Evolutionary conservation across 1,140 invertebrate species (phyloP), one percentile per base, ranked within the genome.

Genomic region (Drosophila leontia): DNA sequence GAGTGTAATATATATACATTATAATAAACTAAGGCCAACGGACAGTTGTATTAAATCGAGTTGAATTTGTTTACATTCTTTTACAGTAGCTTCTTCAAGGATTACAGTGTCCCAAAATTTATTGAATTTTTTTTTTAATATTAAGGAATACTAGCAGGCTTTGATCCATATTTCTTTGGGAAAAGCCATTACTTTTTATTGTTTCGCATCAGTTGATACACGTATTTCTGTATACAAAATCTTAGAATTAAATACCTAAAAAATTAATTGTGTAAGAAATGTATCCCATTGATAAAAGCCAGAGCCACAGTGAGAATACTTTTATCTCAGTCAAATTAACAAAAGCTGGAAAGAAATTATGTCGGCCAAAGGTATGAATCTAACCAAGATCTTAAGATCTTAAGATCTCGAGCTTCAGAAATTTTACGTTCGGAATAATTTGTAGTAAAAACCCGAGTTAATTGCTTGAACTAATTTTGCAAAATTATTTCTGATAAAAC

Each of bases 1-100:
- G 79, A 67, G 76, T 84, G 82, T 81, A 81, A 84, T 32, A 50
- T 29, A 50, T 53, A 74, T 63, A 71, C 60, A 56, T 65, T 39
- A 42, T 67, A 83, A 84, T 83, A 80, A 83, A 84, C 51, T 76
- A 83, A 83, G 80, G 68, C 64, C 74, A 65, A 55, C 78, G 67
- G 32, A 62, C 42, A 57, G 60, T 74, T 62, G 61, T 78, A 37
- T 74, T 32, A 72, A 70, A 72, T 59, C 15, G 35, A 50, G 7
- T 29, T 42, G 32, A 4, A 3, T 5, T 37, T 15, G 13, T 35
- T 35, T 23, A 19, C 3, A 1, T 55, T 34, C 1, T 19, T 29
- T 3, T 19, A 45, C 6, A 8, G 11, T 17, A 19, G 1, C 1
- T 53, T 34, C 6, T 12, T 11, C 2, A 32, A 12, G 17, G 4